These are phyloP conservation scores for Anthonomus grandis DNA, from an alignment of 1,140 invertebrate species.

Conservation along the genomic window DNA sequence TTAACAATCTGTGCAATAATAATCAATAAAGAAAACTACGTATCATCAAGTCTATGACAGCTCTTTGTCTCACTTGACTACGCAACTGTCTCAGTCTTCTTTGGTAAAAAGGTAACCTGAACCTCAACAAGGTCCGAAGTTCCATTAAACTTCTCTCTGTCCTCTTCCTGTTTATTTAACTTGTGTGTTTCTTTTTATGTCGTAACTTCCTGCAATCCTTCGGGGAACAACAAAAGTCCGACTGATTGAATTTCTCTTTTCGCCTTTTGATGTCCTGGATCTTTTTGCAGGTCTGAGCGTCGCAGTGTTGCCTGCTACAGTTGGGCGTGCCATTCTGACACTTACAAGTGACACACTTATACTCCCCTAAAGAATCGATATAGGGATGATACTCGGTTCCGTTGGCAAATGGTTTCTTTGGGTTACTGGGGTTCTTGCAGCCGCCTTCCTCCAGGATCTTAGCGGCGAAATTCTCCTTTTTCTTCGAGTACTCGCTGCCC, in stretches of 20 bases:
- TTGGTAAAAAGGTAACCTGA: conserved; percentile 45
- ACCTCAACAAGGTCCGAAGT: conserved; percentile 23
- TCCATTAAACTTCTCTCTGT: conserved; percentile 22
- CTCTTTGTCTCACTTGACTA: conserved; percentile 31
- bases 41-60: no score
- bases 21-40: no score
- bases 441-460: conserved; percentile 73
- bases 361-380: conserved; percentile 75
- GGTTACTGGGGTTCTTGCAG: conserved; percentile 64
- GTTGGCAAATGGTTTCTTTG: conserved; percentile 66
- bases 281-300: conserved; percentile 61
- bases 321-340: conserved; percentile 82
- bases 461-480: conserved; percentile 55
- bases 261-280: conserved; percentile 32
- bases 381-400: conserved; percentile 83
- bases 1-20: no score
- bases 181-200: conserved; percentile 33
- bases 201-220: conserved; percentile 40
- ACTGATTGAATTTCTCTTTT: conserved; percentile 16
- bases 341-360: conserved; percentile 81
- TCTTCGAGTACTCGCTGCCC: conserved; percentile 27
- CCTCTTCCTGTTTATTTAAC: no score
- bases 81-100: conserved; percentile 47
- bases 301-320: conserved; percentile 76
- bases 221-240: conserved; percentile 39